Evolutionary conservation across 2,113 vertebrate genomes (phyloP).

Genomic region (Mastomys coucha): DNA sequence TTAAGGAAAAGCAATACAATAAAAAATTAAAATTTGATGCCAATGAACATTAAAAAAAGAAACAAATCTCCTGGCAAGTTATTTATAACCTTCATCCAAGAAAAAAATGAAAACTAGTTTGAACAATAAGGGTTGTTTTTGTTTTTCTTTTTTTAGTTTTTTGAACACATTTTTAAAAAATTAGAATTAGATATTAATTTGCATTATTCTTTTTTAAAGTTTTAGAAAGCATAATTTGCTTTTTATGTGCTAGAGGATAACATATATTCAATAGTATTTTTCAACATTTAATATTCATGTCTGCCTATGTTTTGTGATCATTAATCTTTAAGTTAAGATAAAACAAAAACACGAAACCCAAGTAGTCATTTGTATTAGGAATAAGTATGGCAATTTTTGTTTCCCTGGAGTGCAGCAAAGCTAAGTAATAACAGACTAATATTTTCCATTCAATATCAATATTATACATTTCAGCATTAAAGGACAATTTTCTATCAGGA

Average conservation of each 20-base stretch:
- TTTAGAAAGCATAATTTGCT: background rate
- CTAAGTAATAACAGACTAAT: background rate
- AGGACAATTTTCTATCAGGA: background rate
- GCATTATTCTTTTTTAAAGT: slow-evolving; percentile 28
- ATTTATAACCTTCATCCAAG: background rate
- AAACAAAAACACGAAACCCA: background rate
- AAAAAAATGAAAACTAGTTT: slow-evolving; percentile 28
- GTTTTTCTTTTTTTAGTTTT: background rate
- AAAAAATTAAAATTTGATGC: background rate
- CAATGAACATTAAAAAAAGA: background rate
- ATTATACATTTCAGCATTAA: slow-evolving; percentile 18
- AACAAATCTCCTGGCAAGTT: background rate
- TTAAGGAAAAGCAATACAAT: background rate
- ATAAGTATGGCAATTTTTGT: background rate
- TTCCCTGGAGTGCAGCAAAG: background rate
- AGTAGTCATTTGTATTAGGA: background rate
- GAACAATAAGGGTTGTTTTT: background rate
- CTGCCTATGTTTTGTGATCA: background rate
- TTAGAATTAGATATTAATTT: slow-evolving; percentile 29
- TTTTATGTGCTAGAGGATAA: background rate
- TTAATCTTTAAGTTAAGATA: background rate
- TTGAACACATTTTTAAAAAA: background rate
- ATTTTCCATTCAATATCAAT: background rate
- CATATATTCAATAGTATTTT: background rate
- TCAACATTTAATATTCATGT: background rate